These are phyloP conservation scores for Akabosia matsudoensis DNA, from an alignment of 1,140 invertebrate species.

Conservation along the genomic window DNA sequence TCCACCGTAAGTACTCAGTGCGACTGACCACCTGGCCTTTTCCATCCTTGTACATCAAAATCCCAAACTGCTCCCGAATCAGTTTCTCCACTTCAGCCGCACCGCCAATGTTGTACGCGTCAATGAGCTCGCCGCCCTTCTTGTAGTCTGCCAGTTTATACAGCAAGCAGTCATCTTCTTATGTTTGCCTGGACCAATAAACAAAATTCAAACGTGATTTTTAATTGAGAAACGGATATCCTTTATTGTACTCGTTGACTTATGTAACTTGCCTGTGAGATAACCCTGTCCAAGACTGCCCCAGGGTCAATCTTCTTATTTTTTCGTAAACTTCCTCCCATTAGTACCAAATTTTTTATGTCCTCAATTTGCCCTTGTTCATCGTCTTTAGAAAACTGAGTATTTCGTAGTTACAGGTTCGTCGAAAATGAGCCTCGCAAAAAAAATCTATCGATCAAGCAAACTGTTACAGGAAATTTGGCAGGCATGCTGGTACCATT, in stretches of 20 bases:
- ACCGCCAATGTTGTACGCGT: constrained; percentile 71
- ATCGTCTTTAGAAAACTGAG: neutral
- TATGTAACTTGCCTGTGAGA: constrained; percentile 59
- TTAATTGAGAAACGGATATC: too few relatives aligned
- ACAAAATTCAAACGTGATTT: neutral
- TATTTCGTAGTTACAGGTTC: neutral
- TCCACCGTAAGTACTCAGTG: constrained; percentile 88
- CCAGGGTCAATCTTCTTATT: constrained; percentile 56
- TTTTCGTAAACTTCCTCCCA: constrained; percentile 46
- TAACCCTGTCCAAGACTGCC: constrained; percentile 79
- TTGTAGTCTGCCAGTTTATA: constrained; percentile 86
- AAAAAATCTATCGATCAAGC: too few relatives aligned
- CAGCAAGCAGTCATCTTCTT: constrained; percentile 77
- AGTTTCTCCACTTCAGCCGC: constrained; percentile 70
- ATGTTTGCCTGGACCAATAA: constrained; percentile 55
- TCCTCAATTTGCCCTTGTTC: too few relatives aligned
- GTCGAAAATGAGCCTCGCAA: too few relatives aligned
- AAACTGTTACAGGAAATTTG: too few relatives aligned
- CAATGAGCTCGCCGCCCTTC: constrained; percentile 61
- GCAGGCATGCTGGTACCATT: too few relatives aligned
- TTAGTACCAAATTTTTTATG: constrained; percentile 2
- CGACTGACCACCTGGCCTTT: constrained; percentile 80
- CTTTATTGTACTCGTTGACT: neutral
- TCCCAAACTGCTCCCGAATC: constrained; percentile 80
- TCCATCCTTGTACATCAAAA: constrained; percentile 86